Percentiles rank a stretch among this genome's conserved stretches.
phyloP scores from a whole-genome alignment of 2,113 vertebrate species.

The Nothoprocta pentlandii region DNA sequence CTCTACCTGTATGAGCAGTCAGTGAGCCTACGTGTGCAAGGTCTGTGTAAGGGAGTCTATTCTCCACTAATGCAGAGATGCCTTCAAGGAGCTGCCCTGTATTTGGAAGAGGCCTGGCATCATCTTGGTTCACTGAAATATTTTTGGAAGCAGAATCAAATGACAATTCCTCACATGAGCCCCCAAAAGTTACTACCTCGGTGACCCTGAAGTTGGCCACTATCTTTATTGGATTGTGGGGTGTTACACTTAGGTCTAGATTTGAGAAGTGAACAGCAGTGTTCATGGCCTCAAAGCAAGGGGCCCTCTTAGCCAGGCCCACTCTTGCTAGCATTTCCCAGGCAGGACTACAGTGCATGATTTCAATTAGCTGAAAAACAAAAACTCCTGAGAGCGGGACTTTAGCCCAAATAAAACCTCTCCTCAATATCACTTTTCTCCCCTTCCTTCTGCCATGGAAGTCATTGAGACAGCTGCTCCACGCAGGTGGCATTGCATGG shows the following conservation, averaged over 20 bases:
- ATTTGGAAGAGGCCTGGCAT: neutral
- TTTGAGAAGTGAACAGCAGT: neutral
- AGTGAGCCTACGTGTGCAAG: neutral
- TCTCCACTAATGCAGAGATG: neutral
- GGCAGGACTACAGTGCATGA: constrained; percentile 44
- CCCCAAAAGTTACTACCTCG: constrained; percentile 40
- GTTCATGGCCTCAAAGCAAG: constrained; percentile 3
- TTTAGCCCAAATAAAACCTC: constrained; percentile 69
- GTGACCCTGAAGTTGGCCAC: constrained; percentile 52
- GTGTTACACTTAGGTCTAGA: neutral
- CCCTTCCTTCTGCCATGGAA: neutral
- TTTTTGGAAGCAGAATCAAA: neutral
- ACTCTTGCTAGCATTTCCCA: neutral
- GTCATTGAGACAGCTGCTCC: constrained; percentile 68
- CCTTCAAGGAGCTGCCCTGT: neutral
- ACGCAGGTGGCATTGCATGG: constrained; percentile 60
- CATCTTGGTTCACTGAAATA: constrained; percentile 1
- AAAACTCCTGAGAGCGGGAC: constrained; percentile 61
- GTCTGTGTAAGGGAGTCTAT: neutral
- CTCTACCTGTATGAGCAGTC: neutral
- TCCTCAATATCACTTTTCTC: constrained; percentile 19
- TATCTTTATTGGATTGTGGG: constrained; percentile 62
- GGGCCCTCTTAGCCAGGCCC: neutral
- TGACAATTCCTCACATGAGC: constrained; percentile 57
- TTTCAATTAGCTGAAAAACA: constrained; percentile 71